These are phyloP conservation scores for Discoglossus pictus DNA, from an alignment of 2,797 vertebrate species.

Conservation along the genomic window DNA sequence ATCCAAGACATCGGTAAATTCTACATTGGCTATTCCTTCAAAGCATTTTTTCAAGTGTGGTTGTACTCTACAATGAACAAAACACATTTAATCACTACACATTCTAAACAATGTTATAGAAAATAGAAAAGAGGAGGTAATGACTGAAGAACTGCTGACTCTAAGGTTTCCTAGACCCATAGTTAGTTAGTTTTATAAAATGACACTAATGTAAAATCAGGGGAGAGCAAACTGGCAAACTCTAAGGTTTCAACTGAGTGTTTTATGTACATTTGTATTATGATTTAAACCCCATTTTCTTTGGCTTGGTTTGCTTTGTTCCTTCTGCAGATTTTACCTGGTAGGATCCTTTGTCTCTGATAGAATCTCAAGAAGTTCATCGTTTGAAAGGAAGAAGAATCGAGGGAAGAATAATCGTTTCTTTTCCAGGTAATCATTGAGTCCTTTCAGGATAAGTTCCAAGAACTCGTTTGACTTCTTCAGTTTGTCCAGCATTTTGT, in stretches of 20 bases:
- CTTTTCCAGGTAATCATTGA: conserved; percentile 90
- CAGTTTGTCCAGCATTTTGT: conserved; percentile 82
- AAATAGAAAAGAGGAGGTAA: no score
- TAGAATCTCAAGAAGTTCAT: conserved; percentile 90
- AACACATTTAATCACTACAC: no score
- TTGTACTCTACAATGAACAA: conserved; percentile 71
- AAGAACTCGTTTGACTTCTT: conserved; percentile 80
- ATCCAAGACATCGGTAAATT: conserved; percentile 83
- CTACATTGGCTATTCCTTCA: conserved; percentile 80
- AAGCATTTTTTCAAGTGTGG: conserved; percentile 84
- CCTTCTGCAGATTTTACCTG: conserved; percentile 65
- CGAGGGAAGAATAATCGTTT: conserved; percentile 89
- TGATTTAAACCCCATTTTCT: no score
- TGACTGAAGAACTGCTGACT: no score
- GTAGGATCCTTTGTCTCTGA: conserved; percentile 93
- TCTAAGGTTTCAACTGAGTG: no score
- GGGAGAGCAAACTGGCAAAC: no score
- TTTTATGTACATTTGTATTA: no score
- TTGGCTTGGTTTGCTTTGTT: no score
- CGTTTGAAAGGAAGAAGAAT: conserved; percentile 93
- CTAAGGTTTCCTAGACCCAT: no score
- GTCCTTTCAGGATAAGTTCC: conserved; percentile 87
- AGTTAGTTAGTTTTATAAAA: no score
- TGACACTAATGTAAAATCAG: no score
- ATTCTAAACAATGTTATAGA: no score